A percentile compares a stretch with the other conserved stretches of the same genome.
These are phyloP conservation scores for Florisuga fusca DNA, from an alignment of 2,797 vertebrate species.

Conservation along the genomic window DNA sequence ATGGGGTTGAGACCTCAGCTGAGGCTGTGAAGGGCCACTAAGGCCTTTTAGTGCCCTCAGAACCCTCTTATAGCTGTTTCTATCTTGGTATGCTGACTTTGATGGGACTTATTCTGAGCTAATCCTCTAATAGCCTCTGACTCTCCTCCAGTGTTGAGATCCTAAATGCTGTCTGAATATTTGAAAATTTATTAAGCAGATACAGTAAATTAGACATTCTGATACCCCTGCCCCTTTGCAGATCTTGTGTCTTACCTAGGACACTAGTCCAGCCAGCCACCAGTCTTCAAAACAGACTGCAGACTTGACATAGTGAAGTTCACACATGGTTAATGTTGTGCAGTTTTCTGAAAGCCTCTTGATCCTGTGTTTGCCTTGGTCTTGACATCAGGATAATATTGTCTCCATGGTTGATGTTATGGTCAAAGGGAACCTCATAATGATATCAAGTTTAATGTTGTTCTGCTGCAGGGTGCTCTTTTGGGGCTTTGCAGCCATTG, in stretches of 20 bases:
- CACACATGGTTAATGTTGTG: neutral
- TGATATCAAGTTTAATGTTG: neutral
- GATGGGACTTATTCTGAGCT: neutral
- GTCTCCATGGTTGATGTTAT: neutral
- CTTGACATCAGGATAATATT: neutral
- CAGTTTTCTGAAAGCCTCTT: neutral
- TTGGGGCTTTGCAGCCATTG: neutral
- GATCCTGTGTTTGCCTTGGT: neutral
- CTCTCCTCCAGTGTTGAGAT: neutral
- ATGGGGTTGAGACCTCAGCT: neutral
- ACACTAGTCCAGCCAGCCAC: neutral
- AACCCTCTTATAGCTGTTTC: neutral
- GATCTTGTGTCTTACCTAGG: neutral
- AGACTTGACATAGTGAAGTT: neutral
- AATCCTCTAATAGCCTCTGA: neutral
- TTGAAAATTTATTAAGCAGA: neutral
- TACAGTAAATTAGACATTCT: neutral
- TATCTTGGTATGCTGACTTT: neutral
- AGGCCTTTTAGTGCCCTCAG: neutral
- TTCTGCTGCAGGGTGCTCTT: neutral
- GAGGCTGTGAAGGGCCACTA: neutral
- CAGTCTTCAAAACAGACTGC: neutral
- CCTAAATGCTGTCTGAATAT: neutral
- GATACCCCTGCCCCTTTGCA: neutral
- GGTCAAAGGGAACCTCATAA: neutral